A percentile compares a stretch with the other conserved stretches of the same genome.
Evolutionary conservation across 2,888 invertebrate species (phyloP).

Genomic region (Rotaria macrura): DNA sequence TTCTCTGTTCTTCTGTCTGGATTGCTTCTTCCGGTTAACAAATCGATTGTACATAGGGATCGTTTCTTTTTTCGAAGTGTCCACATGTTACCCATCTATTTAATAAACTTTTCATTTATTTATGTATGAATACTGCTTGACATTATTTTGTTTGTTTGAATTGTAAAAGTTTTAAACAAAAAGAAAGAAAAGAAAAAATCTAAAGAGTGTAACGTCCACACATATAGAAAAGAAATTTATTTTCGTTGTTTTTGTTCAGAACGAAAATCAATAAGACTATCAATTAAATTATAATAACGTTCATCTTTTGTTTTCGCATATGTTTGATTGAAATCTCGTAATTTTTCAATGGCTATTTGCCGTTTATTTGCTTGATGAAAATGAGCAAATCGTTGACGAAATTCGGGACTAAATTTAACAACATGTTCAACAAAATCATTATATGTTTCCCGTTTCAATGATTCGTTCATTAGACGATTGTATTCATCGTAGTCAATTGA

Average conservation of each 20-base stretch:
- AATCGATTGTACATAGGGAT: too few relatives aligned
- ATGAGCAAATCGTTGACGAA: background rate
- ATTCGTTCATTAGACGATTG: background rate
- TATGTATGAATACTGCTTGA: too few relatives aligned
- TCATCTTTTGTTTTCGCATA: background rate
- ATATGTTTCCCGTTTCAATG: conserved; percentile 7
- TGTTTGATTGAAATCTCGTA: background rate
- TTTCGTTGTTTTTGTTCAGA: background rate
- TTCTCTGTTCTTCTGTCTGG: too few relatives aligned
- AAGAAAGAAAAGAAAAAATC: too few relatives aligned
- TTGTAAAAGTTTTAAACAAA: too few relatives aligned
- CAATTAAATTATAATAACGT: background rate
- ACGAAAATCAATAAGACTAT: background rate
- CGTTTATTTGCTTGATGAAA: background rate
- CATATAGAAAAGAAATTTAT: background rate
- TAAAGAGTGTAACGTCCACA: too few relatives aligned
- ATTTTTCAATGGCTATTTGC: background rate
- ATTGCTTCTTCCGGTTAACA: too few relatives aligned
- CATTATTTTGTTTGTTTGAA: too few relatives aligned
- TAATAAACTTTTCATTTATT: too few relatives aligned
- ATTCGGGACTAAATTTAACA: conserved; percentile 13
- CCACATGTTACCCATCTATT: too few relatives aligned
- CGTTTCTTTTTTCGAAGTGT: too few relatives aligned
- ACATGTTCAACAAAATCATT: background rate
- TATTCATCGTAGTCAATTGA: background rate